Evolutionary conservation across 2,888 invertebrate genomes (phyloP).

Genomic region (Aporophyla lueneburgensis): DNA sequence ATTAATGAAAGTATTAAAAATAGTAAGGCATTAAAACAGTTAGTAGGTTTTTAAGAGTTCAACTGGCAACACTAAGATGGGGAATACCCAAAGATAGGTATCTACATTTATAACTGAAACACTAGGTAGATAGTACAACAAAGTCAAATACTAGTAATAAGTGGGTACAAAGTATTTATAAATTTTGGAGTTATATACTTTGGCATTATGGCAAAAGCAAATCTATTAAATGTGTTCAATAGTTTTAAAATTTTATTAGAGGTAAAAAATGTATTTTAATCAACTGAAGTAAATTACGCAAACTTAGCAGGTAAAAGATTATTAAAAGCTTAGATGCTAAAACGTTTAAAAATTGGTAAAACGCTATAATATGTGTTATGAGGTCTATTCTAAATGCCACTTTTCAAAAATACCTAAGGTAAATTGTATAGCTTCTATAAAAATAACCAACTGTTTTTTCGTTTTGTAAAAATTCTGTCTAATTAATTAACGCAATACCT

Average conservation of each 20-base stretch:
- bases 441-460: neutral
- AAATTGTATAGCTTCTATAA: neutral
- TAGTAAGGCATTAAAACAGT: neutral
- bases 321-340: neutral
- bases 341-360: neutral
- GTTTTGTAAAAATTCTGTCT: neutral
- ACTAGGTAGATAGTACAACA: slow-evolving; percentile 13
- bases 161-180: neutral
- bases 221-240: neutral
- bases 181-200: neutral
- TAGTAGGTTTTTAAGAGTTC: slow-evolving; percentile 18
- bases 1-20: neutral
- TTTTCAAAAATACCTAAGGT: neutral
- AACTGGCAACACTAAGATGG: slow-evolving; percentile 53
- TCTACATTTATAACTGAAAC: slow-evolving; percentile 5
- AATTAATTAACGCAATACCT: neutral
- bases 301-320: neutral
- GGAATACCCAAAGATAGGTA: slow-evolving; percentile 30
- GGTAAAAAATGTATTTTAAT: neutral
- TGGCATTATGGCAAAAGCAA: neutral
- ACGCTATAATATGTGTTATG: neutral
- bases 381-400: neutral
- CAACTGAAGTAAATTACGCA: neutral
- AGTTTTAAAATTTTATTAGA: neutral
- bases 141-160: neutral